Evolutionary conservation across 2,797 vertebrate species (phyloP), one percentile per base, ranked within the genome.

Genomic region (Danionella dracula): DNA sequence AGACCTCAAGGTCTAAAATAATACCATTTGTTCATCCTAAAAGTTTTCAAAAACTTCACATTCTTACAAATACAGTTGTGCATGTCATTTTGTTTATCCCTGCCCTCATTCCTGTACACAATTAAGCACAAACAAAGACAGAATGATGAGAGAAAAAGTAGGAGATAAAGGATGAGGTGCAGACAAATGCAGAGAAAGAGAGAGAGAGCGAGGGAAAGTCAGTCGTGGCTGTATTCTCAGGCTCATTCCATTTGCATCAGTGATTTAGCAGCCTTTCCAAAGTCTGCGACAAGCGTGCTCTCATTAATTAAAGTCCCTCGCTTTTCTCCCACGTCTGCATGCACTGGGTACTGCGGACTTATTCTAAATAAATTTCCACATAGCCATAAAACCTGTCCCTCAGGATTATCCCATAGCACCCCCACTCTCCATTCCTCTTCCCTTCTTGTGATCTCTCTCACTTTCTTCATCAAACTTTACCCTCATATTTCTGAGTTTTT

Each of bases 271-370:
- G 66, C 73, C 66, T 55, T 68, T 68, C 68, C 44, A 62, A 70
- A 77, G 66, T 68, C 62, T 38, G 63, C 60, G 59, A 78, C 73
- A 76, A 78, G 67, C 73, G 15, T 63, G 68, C 65, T 54, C 75
- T 71, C 73, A 75, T 81, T 81, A 81, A 77, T 79, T 78, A 81
- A 74, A 72, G 71, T 58, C 35, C 45, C 44, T 57, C 53, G 42
- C 27, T 32, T 60, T 29, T 41, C 37, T 58, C 13, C 34, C 27
- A 23, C 34, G 9, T 54, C 68, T 61, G 54, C 50, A 51, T 31
- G 48, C 49, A 66, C 41, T 66, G 70, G 75, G 57, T 67, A 75
- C 68, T 71, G 51, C 63, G 8, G 70, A 64, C 76, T 57, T 70
- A 74, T 73, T 75, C 64, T 38, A 71, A 73, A 78, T 76, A 81